These are phyloP conservation scores for Pachyseris speciosa DNA, from an alignment of 64 coral and sea anemone genomes.

Conservation along the genomic window DNA sequence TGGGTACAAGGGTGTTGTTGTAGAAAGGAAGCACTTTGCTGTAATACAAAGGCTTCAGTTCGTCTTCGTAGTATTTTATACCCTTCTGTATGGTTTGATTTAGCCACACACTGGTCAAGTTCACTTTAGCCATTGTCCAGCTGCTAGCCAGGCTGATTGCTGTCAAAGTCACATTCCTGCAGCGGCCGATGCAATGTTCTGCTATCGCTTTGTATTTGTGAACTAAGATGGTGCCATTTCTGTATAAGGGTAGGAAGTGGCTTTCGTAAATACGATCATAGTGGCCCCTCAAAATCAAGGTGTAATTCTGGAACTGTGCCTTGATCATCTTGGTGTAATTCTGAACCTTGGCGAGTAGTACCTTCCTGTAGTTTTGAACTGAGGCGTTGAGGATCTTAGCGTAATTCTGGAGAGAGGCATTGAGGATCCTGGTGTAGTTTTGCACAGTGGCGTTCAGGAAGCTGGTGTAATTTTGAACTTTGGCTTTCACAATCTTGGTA, in stretches of 20 bases:
- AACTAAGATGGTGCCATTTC: constrained; percentile 16
- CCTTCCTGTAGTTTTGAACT: constrained; percentile 6
- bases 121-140: constrained; percentile 25
- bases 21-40: constrained; percentile 75
- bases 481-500: neutral
- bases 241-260: constrained; percentile 4
- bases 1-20: constrained; percentile 49
- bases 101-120: constrained; percentile 59
- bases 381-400: neutral
- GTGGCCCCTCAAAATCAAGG: constrained; percentile 19
- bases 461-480: constrained; percentile 4
- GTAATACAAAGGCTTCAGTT: constrained; percentile 75
- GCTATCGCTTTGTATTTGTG: constrained; percentile 58
- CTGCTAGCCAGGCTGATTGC: constrained; percentile 52
- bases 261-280: constrained; percentile 15
- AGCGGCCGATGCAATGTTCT: constrained; percentile 55
- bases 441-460: constrained; percentile 4
- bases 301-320: constrained; percentile 45
- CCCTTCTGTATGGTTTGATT: constrained; percentile 71
- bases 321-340: constrained; percentile 35
- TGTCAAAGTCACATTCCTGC: constrained; percentile 72
- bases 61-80: constrained; percentile 20
- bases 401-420: constrained; percentile 7
- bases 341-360: constrained; percentile 4
- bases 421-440: neutral